A percentile compares a stretch with the other conserved stretches of the same genome.
Evolutionary conservation across 2,113 vertebrate genomes (phyloP).

Genomic region (Passer montanus): DNA sequence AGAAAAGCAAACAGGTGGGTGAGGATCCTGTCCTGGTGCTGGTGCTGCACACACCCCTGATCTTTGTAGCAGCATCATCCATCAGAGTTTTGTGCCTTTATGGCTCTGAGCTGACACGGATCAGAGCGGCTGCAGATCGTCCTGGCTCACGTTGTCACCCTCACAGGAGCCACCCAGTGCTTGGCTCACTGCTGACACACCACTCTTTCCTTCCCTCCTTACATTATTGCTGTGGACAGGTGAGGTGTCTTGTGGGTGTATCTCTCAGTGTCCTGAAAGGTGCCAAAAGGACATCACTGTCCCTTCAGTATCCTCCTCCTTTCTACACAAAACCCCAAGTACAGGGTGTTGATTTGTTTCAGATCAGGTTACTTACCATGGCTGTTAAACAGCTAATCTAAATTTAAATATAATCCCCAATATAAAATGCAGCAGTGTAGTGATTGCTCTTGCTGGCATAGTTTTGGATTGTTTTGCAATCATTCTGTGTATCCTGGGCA

Average conservation of each 20-base stretch:
- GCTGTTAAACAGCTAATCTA: not conserved
- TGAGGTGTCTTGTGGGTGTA: not conserved
- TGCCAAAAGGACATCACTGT: not conserved
- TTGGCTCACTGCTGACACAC: not conserved
- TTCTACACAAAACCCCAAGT: not conserved
- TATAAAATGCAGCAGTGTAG: not conserved
- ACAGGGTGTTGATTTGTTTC: not conserved
- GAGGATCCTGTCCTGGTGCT: not conserved
- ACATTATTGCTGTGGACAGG: fast-evolving
- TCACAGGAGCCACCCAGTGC: not conserved
- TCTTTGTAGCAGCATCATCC: not conserved
- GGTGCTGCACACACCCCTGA: not conserved
- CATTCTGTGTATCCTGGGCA: not conserved
- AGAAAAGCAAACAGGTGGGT: not conserved
- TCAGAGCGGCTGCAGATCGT: not conserved
- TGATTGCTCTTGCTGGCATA: not conserved
- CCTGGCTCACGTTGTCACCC: not conserved
- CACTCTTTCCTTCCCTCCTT: not conserved
- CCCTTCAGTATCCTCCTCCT: not conserved
- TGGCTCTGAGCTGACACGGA: not conserved
- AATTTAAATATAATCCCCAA: not conserved
- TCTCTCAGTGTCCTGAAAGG: not conserved
- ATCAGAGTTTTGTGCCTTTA: not conserved
- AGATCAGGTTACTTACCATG: not conserved
- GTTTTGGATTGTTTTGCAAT: not conserved